Percentiles rank a stretch among this genome's conserved stretches.
Conservation (phyloP, 2,888 invertebrate species). For the Coenonympha glycerion region DNA sequence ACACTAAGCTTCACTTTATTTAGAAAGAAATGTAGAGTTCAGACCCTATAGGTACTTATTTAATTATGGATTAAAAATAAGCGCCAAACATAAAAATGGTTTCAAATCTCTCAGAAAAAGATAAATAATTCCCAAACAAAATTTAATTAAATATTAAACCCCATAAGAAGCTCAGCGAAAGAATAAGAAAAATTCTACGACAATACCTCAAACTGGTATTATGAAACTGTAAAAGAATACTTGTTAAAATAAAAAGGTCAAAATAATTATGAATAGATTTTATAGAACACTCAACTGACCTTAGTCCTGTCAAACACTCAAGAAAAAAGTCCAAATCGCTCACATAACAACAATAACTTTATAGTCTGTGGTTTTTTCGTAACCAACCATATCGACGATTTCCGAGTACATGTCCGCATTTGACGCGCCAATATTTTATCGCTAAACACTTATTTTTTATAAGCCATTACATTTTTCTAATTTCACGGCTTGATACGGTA, state of each 20-base stretch:
- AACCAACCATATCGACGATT: conserved; percentile 23
- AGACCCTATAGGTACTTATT: no score
- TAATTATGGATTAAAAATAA: no score
- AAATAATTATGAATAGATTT: background rate
- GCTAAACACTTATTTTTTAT: conserved; percentile 34
- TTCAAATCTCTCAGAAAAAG: no score
- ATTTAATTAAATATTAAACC: no score
- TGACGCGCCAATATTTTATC: conserved; percentile 41
- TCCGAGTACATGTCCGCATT: conserved; percentile 23
- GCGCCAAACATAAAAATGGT: no score
- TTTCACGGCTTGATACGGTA: conserved; percentile 46
- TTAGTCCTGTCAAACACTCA: conserved; percentile 16
- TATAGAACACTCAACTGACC: conserved; percentile 24
- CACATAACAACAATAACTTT: conserved; percentile 25
- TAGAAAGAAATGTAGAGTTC: no score
- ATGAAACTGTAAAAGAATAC: background rate
- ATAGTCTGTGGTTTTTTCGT: conserved; percentile 26
- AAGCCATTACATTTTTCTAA: conserved; percentile 54
- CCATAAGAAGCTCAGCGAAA: no score
- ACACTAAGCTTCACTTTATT: no score
- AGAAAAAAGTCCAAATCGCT: conserved; percentile 31
- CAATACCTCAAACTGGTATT: no score
- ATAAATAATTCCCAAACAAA: no score
- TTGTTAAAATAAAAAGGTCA: background rate
- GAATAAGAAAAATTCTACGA: no score